phyloP scores from a whole-genome alignment of 2,797 vertebrate species.

The Sebastes wilsoni region DNA sequence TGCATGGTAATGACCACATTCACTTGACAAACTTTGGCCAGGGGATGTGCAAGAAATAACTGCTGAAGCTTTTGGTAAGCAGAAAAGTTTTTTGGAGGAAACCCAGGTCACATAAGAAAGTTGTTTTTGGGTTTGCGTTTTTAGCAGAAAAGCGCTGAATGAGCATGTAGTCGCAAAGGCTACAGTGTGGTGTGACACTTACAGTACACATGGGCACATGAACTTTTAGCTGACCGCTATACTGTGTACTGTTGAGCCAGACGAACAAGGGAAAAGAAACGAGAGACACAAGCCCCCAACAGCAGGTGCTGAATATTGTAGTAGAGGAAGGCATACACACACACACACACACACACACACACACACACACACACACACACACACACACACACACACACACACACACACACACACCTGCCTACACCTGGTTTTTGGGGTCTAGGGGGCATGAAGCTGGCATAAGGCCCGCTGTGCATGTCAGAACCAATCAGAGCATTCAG shows the following conservation, averaged over 20 bases:
- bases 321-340: slow-evolving; percentile 20
- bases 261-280: slow-evolving; percentile 43
- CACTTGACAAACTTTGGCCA: slow-evolving; percentile 46
- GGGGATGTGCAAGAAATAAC: slow-evolving; percentile 20
- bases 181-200: slow-evolving; percentile 25
- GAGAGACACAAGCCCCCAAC: slow-evolving; percentile 57
- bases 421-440: slow-evolving; percentile 67
- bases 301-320: slow-evolving; percentile 74
- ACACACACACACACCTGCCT: slow-evolving; percentile 55
- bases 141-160: slow-evolving; percentile 62
- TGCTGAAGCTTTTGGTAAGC: slow-evolving; percentile 50
- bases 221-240: slow-evolving; percentile 47
- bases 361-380: slow-evolving; percentile 41
- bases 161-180: slow-evolving; percentile 28
- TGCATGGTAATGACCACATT: slow-evolving; percentile 35
- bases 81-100: slow-evolving; percentile 59
- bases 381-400: slow-evolving; percentile 27
- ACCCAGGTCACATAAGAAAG: slow-evolving; percentile 39
- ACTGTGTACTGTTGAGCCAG: slow-evolving; percentile 32
- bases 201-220: slow-evolving; percentile 17
- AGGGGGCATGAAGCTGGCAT: slow-evolving; percentile 75
- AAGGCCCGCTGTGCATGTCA: slow-evolving; percentile 79
- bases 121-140: slow-evolving; percentile 42
- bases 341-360: slow-evolving; percentile 25
- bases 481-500: slow-evolving; percentile 72